Base-by-base conservation (phyloP, 2,797 vertebrate genomes). In the Enteromius paludinosus region DNA sequence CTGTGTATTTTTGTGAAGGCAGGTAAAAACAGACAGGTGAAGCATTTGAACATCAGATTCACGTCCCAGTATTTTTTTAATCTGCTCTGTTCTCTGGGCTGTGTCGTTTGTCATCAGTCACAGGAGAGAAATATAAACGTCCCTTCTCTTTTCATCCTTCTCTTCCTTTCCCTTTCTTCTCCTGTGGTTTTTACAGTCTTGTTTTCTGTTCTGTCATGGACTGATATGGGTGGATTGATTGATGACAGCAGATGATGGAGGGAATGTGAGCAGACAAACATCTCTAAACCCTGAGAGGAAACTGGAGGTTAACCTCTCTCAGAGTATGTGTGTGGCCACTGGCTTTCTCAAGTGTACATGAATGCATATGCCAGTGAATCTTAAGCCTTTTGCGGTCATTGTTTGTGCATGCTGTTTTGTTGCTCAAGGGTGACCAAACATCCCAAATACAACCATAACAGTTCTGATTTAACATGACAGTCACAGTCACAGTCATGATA, bases 251-350 rank as follows among this genome's bases (percentile, higher is more conserved):
- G 68, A 73, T 45, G 7, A 78, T 72, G n/a, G 68, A 79, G 61
- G 73, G 64, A 75, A 83, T 52, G 18, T 56, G 72, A 81, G n/a
- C 54, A 79, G 81, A 86, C 65, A 81, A 83, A 85, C 65, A 74
- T 81, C 35, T 71, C 64, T 70, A 56, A 69, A 83, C 45, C 4
- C 20, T 6, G 35, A 83, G 11, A 35, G 78, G 28, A 83, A 80
- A 49, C 20, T 11, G 14, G 43, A 68, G 74, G 71, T 84, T 78
- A 85, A 71, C 68, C 73, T 61, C 12, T 20, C 25, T 82, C 61
- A 66, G 15, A 23, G 25, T 56, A 0, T 43, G 62, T 69, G 73
- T 83, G 64, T 76, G 49, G 81, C 62, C 25, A 81, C 59, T 78
- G 18, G n/a, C 52, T 62, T 30, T 41, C 12, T 76, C 18, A 20